Percentiles rank a stretch among this genome's conserved stretches.
These are phyloP conservation scores for Mirounga angustirostris DNA, from an alignment of 2,113 vertebrate genomes.

Conservation along the genomic window DNA sequence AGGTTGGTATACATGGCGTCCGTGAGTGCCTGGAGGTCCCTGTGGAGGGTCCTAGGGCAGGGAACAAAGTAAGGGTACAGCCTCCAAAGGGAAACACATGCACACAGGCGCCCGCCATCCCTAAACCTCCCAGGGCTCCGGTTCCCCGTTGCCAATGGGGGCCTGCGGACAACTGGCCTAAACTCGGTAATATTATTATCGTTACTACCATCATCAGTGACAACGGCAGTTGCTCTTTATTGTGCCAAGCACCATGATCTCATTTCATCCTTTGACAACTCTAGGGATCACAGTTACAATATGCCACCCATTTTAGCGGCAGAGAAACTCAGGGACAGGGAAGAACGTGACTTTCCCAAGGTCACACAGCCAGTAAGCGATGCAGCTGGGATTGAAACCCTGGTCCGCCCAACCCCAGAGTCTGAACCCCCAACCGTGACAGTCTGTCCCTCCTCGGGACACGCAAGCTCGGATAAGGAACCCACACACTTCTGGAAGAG, in stretches of 20 bases:
- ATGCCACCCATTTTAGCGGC: not conserved
- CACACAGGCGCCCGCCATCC: too few relatives aligned
- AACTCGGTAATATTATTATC: too few relatives aligned
- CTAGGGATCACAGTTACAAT: not conserved
- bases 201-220: accelerated
- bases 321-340: not conserved
- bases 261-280: not conserved
- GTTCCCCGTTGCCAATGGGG: not conserved
- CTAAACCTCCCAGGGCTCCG: not conserved
- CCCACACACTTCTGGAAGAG: not conserved
- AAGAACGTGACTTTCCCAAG: not conserved
- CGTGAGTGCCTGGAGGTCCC: constrained; percentile 86
- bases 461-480: not conserved
- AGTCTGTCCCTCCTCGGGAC: not conserved
- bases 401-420: not conserved
- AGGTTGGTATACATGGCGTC: constrained; percentile 88
- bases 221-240: accelerated
- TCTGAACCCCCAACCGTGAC: not conserved
- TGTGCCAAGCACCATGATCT: not conserved
- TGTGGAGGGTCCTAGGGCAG: constrained; percentile 88
- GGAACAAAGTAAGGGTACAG: not conserved
- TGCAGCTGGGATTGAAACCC: not conserved
- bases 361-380: not conserved
- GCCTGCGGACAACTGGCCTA: not conserved
- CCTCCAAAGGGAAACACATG: not conserved